Evolutionary conservation across 2,888 invertebrate species (phyloP), one percentile per base, ranked within the genome.

Genomic region (Tipula unca): DNA sequence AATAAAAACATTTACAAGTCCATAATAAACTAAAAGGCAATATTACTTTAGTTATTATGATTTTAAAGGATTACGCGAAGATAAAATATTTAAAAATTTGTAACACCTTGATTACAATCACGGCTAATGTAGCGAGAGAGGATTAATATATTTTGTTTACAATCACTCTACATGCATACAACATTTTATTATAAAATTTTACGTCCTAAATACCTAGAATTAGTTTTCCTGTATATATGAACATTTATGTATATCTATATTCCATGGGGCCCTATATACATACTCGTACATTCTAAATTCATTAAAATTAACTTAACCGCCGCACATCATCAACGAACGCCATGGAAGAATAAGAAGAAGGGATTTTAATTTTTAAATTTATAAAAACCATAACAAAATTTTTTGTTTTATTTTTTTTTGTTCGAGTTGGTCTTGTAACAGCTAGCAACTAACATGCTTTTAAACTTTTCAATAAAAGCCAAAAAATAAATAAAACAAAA

Each of bases 361-460:
- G 48, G 48, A 54, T 54, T 54, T 54, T 54, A 48, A n/a, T 54
- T 54, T 54, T 54, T 54, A 54, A 17, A 54, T 54, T 39, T 8
- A 54, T 17, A 13, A 54, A 42, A 17, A 54, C 1, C 39, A 17
- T 39, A 54, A 54, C 4, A 54, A 54, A 54, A 48, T 3, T 17
- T 6, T 8, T 39, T 5, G 6, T 13, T 39, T 10, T 10, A 10
- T 2, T 5, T 39, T 13, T 39, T 10, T 10, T 39, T 2, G 48
- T 54, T 54, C 17, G 48, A 54, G 48, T 54, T 17, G 48, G 48
- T 54, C 48, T 54, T 54, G 48, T 54, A 54, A 54, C 48, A 25
- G 69, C n/a, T n/a, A n/a, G n/a, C 25, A 69, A 69, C 69, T 69
- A 69, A 69, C 69, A 69, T 69, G 69, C 69, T 69, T 69, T 69